These are phyloP conservation scores for Rhinophrynus dorsalis DNA, from an alignment of 2,797 vertebrate genomes.

Conservation along the genomic window DNA sequence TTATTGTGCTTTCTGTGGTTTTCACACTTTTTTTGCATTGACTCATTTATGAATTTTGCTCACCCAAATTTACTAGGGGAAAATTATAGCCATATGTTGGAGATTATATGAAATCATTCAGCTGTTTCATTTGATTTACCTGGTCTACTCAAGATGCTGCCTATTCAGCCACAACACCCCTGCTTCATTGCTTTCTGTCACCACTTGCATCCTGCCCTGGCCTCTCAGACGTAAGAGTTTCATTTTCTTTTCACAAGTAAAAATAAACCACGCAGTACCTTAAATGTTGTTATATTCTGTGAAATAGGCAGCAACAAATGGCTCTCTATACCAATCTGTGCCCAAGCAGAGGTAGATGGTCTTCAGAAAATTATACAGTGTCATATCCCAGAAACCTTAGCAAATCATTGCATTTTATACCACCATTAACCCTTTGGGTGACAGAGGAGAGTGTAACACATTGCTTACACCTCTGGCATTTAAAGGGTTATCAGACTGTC, in stretches of 20 bases:
- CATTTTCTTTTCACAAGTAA: not conserved
- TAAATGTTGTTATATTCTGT: not conserved
- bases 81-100: constrained; percentile 33
- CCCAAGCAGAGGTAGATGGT: too few species aligned
- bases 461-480: too few species aligned
- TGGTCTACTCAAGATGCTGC: constrained; percentile 1
- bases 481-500: too few species aligned
- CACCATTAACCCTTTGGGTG: too few species aligned
- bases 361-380: too few species aligned
- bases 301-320: not conserved
- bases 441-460: too few species aligned
- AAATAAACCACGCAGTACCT: not conserved
- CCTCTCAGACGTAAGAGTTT: not conserved
- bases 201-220: not conserved
- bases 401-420: too few species aligned
- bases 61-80: constrained; percentile 8
- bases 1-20: constrained; percentile 15
- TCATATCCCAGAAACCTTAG: too few species aligned
- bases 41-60: constrained; percentile 15
- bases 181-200: constrained; percentile 13
- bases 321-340: too few species aligned
- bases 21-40: constrained; percentile 22
- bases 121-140: constrained; percentile 37
- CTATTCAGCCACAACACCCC: constrained; percentile 6
- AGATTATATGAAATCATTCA: constrained; percentile 35